Evolutionary conservation across 1,140 invertebrate genomes (phyloP).

Genomic region (Trichogramma pretiosum): DNA sequence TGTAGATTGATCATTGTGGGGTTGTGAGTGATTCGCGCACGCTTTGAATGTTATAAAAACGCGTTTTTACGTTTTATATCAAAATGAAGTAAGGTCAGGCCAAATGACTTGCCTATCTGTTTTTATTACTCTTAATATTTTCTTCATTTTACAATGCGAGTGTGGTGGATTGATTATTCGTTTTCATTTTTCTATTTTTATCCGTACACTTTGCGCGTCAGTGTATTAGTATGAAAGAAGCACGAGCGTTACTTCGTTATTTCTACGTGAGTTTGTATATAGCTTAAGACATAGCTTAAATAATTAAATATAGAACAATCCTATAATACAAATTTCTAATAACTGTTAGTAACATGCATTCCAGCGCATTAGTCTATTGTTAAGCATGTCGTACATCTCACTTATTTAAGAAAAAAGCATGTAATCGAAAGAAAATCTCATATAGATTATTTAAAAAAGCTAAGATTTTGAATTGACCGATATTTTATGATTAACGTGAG

Average conservation of each 20-base stretch:
- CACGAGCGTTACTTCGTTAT: conserved; percentile 4
- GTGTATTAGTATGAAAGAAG: neutral
- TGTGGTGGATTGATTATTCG: too few species aligned
- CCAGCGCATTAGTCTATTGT: neutral
- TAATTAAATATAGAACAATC: conserved; percentile 10
- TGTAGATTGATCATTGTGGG: neutral
- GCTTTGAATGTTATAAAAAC: neutral
- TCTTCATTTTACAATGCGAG: neutral
- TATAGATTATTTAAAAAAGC: too few species aligned
- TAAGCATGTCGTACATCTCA: neutral
- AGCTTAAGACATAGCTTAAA: conserved; percentile 14
- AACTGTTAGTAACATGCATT: conserved; percentile 11
- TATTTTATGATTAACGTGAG: too few species aligned
- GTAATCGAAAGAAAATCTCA: conserved; percentile 3
- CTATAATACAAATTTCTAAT: conserved; percentile 2
- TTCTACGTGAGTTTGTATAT: conserved; percentile 16
- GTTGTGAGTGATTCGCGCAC: neutral
- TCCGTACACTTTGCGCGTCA: neutral
- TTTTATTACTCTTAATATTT: neutral
- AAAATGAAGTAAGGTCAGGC: conserved; percentile 10
- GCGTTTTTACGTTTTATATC: conserved; percentile 6
- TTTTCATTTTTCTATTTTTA: conserved; percentile 1
- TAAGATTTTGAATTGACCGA: too few species aligned
- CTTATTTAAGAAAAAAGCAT: neutral
- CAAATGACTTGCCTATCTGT: neutral